Evolutionary conservation across 2,113 vertebrate species (phyloP), one percentile per base, ranked within the genome.

Genomic region (Ctenodactylus gundi): DNA sequence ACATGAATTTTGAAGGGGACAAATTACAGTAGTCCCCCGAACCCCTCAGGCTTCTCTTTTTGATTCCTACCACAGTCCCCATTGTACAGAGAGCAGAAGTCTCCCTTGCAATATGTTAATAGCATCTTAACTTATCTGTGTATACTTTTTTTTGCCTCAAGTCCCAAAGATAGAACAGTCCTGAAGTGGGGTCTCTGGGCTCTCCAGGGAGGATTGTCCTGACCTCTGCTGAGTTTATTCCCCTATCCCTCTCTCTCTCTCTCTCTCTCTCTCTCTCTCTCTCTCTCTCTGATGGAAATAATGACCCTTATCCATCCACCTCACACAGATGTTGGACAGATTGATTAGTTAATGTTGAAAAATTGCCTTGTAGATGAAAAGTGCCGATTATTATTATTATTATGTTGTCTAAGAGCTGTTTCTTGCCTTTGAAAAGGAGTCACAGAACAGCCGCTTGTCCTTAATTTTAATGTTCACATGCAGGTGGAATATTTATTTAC

Each of bases 291-390:
- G 3, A 36, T 60, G 62, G 51, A 93, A 91, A 95, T 94, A 93
- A 95, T 44, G 44, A 75, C 83, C 72, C 39, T 73, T 80, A 82
- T 95, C 82, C 96, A 78, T 55, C 80, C 76, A 85, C 84, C 87
- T 95, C 84, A 73, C 68, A 82, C 93, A 51, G 75, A 93, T 88
- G 87, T 72, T 94, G 93, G 95, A 91, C 95, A 97, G 96, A 93
- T 94, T 96, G 96, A 96, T 96, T 95, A 82, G 85, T 94, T 97
- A 94, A 96, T 93, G 93, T 70, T 80, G 81, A 95, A 44, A 96
- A 95, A 97, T 96, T 91, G 95, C 95, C 91, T 85, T 18, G 84
- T 68, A 41, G 96, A 94, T 93, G 96, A 89, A 96, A 95, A 97
- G 90, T 90, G 84, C 58, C 3, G 9, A 93, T 95, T 93, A 95